Evolutionary conservation across 64 coral and sea anemone species (phyloP).

Genomic region (Platygyra sinensis): DNA sequence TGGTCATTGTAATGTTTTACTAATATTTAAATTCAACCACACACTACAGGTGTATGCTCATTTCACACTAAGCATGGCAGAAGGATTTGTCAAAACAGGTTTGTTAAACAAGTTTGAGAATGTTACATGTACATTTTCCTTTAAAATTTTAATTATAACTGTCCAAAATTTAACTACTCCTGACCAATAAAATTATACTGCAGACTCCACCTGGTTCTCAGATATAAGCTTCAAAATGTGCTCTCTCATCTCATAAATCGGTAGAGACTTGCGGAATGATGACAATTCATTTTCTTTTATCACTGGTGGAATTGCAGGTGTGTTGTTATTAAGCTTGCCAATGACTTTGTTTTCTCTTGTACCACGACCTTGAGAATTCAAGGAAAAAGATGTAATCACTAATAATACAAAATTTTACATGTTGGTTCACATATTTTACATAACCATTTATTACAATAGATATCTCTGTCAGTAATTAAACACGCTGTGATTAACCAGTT

Average conservation of each 20-base stretch:
- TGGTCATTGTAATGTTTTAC: too few relatives aligned
- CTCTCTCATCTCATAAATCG: constrained; percentile 71
- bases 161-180: too few relatives aligned
- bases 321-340: constrained; percentile 72
- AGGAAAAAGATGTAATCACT: not conserved
- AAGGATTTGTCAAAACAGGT: too few relatives aligned
- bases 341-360: constrained; percentile 76
- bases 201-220: constrained; percentile 59
- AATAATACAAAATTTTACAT: too few relatives aligned
- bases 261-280: constrained; percentile 76
- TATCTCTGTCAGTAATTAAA: too few relatives aligned
- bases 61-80: too few relatives aligned
- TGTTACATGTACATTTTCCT: not conserved
- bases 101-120: too few relatives aligned
- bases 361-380: constrained; percentile 39
- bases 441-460: too few relatives aligned
- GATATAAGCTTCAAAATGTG: constrained; percentile 80
- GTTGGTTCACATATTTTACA: not conserved
- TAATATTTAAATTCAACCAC: too few relatives aligned
- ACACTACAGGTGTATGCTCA: too few relatives aligned
- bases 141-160: too few relatives aligned
- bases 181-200: not conserved
- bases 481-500: too few relatives aligned
- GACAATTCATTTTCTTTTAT: constrained; percentile 72
- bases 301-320: constrained; percentile 62